Evolutionary conservation across 1,140 invertebrate species (phyloP).

Genomic region (Bombus pascuorum): DNA sequence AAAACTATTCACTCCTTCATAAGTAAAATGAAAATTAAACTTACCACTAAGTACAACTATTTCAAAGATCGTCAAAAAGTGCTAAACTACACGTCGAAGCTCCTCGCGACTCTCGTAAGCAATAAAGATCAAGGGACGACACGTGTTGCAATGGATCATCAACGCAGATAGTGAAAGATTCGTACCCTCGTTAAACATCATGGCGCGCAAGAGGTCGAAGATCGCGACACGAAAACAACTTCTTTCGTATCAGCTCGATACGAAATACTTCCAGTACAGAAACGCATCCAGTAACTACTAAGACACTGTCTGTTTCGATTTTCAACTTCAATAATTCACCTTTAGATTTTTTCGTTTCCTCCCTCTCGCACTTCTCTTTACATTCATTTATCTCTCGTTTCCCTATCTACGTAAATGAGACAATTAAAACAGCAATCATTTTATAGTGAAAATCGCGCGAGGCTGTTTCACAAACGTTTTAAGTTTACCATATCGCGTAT

Average conservation of each 20-base stretch:
- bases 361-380: background rate
- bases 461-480: background rate
- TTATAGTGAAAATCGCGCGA: background rate
- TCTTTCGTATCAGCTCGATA: conserved; percentile 45
- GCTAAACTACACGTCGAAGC: background rate
- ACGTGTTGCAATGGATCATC: background rate
- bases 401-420: background rate
- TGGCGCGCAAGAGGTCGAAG: conserved; percentile 51
- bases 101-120: background rate
- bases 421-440: background rate
- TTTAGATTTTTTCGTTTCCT: no score
- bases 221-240: conserved; percentile 33
- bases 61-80: background rate
- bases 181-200: background rate
- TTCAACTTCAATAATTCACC: background rate
- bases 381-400: no score
- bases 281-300: background rate
- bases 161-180: background rate
- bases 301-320: conserved; percentile 1
- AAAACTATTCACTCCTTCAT: background rate
- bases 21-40: background rate
- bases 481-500: background rate
- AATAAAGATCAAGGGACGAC: background rate
- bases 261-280: background rate
- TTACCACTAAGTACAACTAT: background rate